These are phyloP conservation scores for Drosophila subobscura DNA, from an alignment of 1,140 invertebrate genomes.

Conservation along the genomic window DNA sequence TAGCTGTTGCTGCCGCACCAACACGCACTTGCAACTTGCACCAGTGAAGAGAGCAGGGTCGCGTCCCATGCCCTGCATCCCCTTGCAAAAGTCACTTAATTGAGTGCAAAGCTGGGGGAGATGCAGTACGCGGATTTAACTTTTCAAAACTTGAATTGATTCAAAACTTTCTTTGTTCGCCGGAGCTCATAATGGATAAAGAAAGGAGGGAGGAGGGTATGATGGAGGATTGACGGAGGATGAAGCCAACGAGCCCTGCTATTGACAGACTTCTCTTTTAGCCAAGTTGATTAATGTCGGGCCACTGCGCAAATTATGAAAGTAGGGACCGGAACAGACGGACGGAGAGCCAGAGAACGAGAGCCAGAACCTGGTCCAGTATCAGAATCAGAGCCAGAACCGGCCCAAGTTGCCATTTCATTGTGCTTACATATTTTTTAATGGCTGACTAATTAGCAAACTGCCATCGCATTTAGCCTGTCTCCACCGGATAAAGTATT, in stretches of 20 bases:
- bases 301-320: constrained; percentile 58
- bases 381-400: constrained; percentile 4
- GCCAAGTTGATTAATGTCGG: constrained; percentile 57
- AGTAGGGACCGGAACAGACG: constrained; percentile 4
- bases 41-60: not conserved
- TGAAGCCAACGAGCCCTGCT: constrained; percentile 20
- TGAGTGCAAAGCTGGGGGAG: constrained; percentile 74
- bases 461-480: constrained; percentile 51
- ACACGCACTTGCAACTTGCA: constrained; percentile 54
- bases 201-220: not conserved
- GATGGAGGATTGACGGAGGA: constrained; percentile 11
- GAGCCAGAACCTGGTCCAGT: constrained; percentile 1
- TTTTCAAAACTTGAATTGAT: constrained; percentile 81
- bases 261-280: constrained; percentile 58
- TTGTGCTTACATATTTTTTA: constrained; percentile 55
- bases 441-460: constrained; percentile 62
- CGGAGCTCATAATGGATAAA: constrained; percentile 31
- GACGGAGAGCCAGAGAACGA: not conserved
- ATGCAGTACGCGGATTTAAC: constrained; percentile 69
- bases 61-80: not conserved
- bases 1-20: constrained; percentile 48
- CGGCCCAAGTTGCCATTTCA: constrained; percentile 13
- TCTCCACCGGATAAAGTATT: constrained; percentile 22
- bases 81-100: constrained; percentile 68
- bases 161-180: constrained; percentile 79